phyloP scores from a whole-genome alignment of 2,797 vertebrate species.

The Discoglossus pictus region DNA sequence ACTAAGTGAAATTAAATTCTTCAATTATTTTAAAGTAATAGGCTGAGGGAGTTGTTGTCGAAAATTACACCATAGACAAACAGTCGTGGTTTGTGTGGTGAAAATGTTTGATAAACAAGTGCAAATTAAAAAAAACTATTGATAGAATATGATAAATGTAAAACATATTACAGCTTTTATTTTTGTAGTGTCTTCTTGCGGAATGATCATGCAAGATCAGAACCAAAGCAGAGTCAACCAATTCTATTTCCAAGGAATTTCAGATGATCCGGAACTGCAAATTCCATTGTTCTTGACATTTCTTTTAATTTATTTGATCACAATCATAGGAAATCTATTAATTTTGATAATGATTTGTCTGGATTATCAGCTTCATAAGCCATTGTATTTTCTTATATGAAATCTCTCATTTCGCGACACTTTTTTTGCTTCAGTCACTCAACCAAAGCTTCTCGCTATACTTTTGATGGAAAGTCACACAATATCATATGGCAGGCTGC shows the following conservation, averaged over 20 bases:
- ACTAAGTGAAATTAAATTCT: too few species aligned
- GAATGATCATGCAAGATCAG: too few species aligned
- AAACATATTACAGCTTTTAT: too few species aligned
- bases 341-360: not conserved
- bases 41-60: too few species aligned
- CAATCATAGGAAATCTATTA: constrained; percentile 50
- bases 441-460: not conserved
- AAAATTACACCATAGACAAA: too few species aligned
- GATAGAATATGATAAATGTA: too few species aligned
- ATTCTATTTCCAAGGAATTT: constrained; percentile 55
- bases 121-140: too few species aligned
- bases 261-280: constrained; percentile 51
- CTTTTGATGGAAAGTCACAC: not conserved
- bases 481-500: not conserved
- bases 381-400: not conserved
- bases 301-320: constrained; percentile 50
- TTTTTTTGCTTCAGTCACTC: not conserved
- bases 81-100: too few species aligned
- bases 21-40: too few species aligned
- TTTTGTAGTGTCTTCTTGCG: too few species aligned
- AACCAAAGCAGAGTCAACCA: constrained; percentile 45
- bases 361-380: not conserved
- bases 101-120: too few species aligned
- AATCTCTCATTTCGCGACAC: not conserved
- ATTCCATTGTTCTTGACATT: constrained; percentile 48